These are phyloP conservation scores for Erannis defoliaria DNA, from an alignment of 2,888 invertebrate genomes.

Conservation along the genomic window DNA sequence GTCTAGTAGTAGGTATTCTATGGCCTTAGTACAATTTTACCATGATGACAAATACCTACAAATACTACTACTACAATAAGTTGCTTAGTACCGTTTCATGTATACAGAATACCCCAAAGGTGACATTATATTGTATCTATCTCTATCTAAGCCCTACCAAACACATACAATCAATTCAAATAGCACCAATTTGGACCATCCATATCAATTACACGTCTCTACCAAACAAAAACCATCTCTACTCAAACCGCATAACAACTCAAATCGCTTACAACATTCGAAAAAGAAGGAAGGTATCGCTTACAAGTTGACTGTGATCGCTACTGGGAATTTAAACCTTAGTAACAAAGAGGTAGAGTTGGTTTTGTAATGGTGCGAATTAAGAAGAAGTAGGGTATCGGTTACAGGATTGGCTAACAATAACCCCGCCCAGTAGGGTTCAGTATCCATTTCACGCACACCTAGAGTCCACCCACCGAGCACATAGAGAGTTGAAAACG, in stretches of 20 bases:
- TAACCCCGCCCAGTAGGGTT: constrained; percentile 79
- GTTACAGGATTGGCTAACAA: constrained; percentile 83
- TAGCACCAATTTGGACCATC: constrained; percentile 62
- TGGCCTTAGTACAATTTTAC: too few relatives aligned
- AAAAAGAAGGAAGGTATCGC: constrained; percentile 79
- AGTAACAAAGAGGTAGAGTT: constrained; percentile 35
- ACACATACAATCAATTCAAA: constrained; percentile 44
- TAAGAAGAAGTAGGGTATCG: constrained; percentile 81
- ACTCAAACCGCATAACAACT: constrained; percentile 39
- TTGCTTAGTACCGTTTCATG: too few relatives aligned
- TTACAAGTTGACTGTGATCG: constrained; percentile 64
- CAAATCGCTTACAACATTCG: constrained; percentile 47
- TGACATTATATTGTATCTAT: background rate
- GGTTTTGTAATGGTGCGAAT: constrained; percentile 48
- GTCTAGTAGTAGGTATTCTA: too few relatives aligned
- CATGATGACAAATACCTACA: too few relatives aligned
- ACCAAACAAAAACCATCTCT: constrained; percentile 50
- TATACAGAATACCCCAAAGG: too few relatives aligned
- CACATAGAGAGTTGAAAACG: constrained; percentile 61
- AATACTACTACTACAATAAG: too few relatives aligned
- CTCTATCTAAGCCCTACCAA: constrained; percentile 27
- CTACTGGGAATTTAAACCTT: constrained; percentile 52
- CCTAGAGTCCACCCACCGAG: constrained; percentile 76
- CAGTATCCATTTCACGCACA: constrained; percentile 77
- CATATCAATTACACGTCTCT: constrained; percentile 74